phyloP scores from a whole-genome alignment of 1,140 invertebrate genomes.

The Battus philenor region DNA sequence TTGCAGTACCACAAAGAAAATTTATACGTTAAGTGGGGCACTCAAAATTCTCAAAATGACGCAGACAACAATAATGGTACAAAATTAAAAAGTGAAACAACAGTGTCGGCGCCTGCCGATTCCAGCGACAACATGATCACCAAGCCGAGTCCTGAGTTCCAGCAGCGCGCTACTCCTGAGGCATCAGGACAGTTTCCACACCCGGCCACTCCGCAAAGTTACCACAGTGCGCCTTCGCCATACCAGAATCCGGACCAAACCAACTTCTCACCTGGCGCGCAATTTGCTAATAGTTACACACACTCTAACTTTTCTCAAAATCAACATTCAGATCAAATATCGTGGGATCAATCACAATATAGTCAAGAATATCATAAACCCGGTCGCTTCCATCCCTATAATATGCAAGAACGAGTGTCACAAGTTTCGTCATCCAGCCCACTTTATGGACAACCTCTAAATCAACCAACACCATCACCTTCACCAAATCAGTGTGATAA shows the following conservation, averaged over 20 bases:
- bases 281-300: conserved; percentile 68
- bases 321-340: conserved; percentile 60
- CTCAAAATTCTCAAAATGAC: conserved; percentile 77
- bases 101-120: conserved; percentile 77
- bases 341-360: conserved; percentile 73
- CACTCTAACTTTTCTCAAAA: conserved; percentile 73
- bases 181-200: conserved; percentile 74
- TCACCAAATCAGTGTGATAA: conserved; percentile 87
- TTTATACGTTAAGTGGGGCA: conserved; percentile 84
- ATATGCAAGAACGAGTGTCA: conserved; percentile 67
- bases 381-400: conserved; percentile 75
- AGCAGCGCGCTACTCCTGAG: conserved; percentile 76
- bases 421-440: conserved; percentile 81
- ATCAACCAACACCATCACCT: conserved; percentile 78
- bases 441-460: conserved; percentile 76
- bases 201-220: conserved; percentile 78
- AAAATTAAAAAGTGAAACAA: conserved; percentile 72
- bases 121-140: conserved; percentile 79
- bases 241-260: conserved; percentile 78
- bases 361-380: conserved; percentile 73
- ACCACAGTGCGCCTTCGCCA: conserved; percentile 77
- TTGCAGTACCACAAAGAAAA: conserved; percentile 87
- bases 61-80: conserved; percentile 82
- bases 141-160: conserved; percentile 77
- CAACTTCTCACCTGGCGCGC: conserved; percentile 74